Percentiles rank a stretch among this genome's conserved stretches.
phyloP scores from a whole-genome alignment of 2,797 vertebrate genomes.

The Lepilemur ruficaudatus region DNA sequence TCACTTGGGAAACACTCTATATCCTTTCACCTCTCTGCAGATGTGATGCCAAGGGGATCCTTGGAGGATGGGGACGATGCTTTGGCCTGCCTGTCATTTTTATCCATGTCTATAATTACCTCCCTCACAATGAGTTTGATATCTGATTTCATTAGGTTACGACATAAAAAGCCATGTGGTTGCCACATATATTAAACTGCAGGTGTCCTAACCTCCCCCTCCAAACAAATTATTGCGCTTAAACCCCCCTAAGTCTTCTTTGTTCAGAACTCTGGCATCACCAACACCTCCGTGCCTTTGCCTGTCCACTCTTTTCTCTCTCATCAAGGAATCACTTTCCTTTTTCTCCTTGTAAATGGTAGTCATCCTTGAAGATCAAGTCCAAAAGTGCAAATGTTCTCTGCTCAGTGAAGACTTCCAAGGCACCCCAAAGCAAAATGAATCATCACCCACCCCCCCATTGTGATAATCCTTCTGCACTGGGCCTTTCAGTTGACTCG shows the following conservation, averaged over 20 bases:
- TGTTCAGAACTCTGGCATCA: background rate
- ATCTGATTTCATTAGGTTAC: background rate
- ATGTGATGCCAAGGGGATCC: background rate
- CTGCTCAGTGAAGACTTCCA: background rate
- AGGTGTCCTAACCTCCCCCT: background rate
- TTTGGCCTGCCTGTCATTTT: background rate
- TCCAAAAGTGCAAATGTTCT: conserved; percentile 25
- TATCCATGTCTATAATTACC: background rate
- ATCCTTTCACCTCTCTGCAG: background rate
- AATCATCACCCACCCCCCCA: background rate
- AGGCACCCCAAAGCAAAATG: background rate
- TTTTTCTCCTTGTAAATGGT: background rate
- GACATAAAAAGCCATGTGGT: background rate
- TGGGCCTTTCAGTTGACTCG: background rate
- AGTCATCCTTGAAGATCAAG: conserved; percentile 9
- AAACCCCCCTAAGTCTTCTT: background rate
- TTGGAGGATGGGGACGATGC: background rate
- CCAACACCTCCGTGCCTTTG: background rate
- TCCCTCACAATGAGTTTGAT: background rate
- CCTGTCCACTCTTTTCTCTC: background rate
- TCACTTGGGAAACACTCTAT: background rate
- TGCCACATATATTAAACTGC: background rate
- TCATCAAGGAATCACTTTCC: background rate
- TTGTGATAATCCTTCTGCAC: background rate
- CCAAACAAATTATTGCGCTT: background rate